Base-by-base conservation (phyloP, 2,113 vertebrate genomes). In the Neolamprologus toae region DNA sequence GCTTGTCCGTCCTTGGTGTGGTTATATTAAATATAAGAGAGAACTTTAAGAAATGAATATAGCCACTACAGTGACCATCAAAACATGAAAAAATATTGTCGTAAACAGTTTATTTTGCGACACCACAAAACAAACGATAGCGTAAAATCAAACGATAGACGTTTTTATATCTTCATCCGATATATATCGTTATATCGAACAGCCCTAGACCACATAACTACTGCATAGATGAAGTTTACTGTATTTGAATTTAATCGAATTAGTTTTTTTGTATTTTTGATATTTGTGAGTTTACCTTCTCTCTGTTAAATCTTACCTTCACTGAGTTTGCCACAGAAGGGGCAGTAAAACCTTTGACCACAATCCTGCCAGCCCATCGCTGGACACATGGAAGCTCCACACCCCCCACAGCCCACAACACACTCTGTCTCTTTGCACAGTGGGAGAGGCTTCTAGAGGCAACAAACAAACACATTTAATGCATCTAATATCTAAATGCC, bases 311-410 rank as follows among this genome's bases (percentile, higher is more conserved):
- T 68, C 80, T 85, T 59, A 97, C 97, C 97, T 91, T 97, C 96
- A 9, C 68, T 93, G 66, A 96, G 91, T 85, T 95, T 95, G 8
- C 95, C 95, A 51, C 97, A 97, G 93, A 97, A 97, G 16, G 96
- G 96, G 87, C 97, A 97, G 90, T 90, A 91, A 90, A 97, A 97
- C 73, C 96, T 95, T 84, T 97, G 96, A 7, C 97, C 97, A 79
- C 97, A 96, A 94, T 97, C 97, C 90, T 96, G 96, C 96, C 97
- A 97, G 87, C 90, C 80, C 96, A 97, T 96, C 45, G 93, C 94
- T 2, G 95, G 93, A 79, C 96, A 96, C 96, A 97, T 97, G 89
- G 94, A 92, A 53, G 97, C 96, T 4, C 96, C 95, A 5, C 97
- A 97, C 10, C 37, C 81, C 3, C 76, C 28, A 47, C 97, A 97